These are phyloP conservation scores for Pyrrhosoma nymphula DNA, from an alignment of 2,888 invertebrate species.

Conservation along the genomic window DNA sequence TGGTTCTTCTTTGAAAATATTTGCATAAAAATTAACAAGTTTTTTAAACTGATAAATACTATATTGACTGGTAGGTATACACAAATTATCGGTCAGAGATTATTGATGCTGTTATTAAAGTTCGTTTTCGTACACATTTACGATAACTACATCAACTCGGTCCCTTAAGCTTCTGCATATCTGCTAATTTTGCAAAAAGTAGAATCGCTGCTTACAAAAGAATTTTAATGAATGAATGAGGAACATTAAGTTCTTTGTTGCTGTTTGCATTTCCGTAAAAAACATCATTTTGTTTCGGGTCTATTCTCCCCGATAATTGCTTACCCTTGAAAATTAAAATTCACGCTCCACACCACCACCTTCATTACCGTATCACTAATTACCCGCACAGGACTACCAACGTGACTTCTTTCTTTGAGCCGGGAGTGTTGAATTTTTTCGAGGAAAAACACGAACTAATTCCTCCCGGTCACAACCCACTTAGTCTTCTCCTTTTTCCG, in stretches of 20 bases:
- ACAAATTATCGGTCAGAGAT: too few species aligned
- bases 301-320: background rate
- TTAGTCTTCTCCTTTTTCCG: background rate
- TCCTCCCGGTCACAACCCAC: background rate
- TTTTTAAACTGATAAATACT: too few species aligned
- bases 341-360: background rate
- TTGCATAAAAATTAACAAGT: too few species aligned
- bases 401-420: background rate
- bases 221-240: too few species aligned
- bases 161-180: too few species aligned
- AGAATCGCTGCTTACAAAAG: too few species aligned
- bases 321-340: background rate
- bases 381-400: background rate
- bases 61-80: too few species aligned
- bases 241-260: background rate
- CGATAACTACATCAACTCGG: too few species aligned
- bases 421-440: background rate
- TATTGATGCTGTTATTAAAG: too few species aligned
- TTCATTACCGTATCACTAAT: background rate
- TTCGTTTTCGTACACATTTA: too few species aligned
- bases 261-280: background rate
- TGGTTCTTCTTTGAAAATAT: too few species aligned
- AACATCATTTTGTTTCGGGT: background rate
- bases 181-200: too few species aligned
- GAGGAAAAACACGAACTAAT: slow-evolving; percentile 19